These are phyloP conservation scores for Physocephala rufipes DNA, from an alignment of 2,888 invertebrate species.

Conservation along the genomic window DNA sequence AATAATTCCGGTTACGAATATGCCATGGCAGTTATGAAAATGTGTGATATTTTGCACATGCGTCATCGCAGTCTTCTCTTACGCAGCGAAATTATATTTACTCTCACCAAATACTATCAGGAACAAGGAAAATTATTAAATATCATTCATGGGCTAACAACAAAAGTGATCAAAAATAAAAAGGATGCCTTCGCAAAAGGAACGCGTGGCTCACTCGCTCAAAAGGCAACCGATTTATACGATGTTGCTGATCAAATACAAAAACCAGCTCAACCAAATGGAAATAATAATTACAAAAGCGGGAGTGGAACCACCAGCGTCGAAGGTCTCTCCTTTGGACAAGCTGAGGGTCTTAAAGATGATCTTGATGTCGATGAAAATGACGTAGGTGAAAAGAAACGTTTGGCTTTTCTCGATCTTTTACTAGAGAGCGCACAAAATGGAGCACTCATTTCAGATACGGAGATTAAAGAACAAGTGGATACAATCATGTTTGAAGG, in stretches of 20 bases:
- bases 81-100: slow-evolving; percentile 80
- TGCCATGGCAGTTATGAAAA: slow-evolving; percentile 89
- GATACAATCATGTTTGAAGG: slow-evolving; percentile 90
- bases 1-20: slow-evolving; percentile 84
- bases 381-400: slow-evolving; percentile 82
- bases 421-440: slow-evolving; percentile 81
- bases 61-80: slow-evolving; percentile 84
- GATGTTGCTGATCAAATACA: slow-evolving; percentile 41
- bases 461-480: slow-evolving; percentile 85
- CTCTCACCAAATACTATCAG: slow-evolving; percentile 78
- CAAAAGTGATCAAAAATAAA: slow-evolving; percentile 80
- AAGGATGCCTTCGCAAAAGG: slow-evolving; percentile 78
- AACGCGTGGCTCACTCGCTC: slow-evolving; percentile 67
- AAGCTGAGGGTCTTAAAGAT: slow-evolving; percentile 78
- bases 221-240: slow-evolving; percentile 43
- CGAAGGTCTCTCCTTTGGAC: slow-evolving; percentile 77
- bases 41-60: slow-evolving; percentile 86
- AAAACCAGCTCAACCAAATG: slow-evolving; percentile 14
- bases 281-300: slow-evolving; percentile 32
- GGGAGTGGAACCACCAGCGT: slow-evolving; percentile 63
- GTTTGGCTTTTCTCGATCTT: slow-evolving; percentile 87
- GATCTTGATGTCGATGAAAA: slow-evolving; percentile 82
- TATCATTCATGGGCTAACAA: slow-evolving; percentile 82
- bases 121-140: slow-evolving; percentile 78
- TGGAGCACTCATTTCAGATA: slow-evolving; percentile 76